These are phyloP conservation scores for Leucophenga varia DNA, from an alignment of 1,140 invertebrate genomes.

Conservation along the genomic window DNA sequence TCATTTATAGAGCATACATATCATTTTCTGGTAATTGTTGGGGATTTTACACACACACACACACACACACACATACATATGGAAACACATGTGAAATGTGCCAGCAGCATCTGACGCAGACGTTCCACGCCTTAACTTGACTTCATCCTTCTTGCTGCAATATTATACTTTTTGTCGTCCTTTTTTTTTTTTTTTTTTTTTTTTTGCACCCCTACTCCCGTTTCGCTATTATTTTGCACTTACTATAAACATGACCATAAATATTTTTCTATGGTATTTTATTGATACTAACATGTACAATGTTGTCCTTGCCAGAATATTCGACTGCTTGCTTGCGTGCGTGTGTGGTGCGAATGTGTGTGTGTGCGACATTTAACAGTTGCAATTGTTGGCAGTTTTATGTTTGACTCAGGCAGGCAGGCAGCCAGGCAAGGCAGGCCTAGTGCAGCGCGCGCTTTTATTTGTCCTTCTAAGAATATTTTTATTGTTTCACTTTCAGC, in stretches of 20 bases:
- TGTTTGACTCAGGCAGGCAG: too few relatives aligned
- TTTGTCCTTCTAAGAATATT: slow-evolving; percentile 2
- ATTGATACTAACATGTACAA: slow-evolving; percentile 48
- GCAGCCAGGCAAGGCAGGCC: too few relatives aligned
- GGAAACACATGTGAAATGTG: too few relatives aligned
- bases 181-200: too few relatives aligned
- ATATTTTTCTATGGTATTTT: slow-evolving; percentile 51
- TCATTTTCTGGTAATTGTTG: slow-evolving; percentile 49
- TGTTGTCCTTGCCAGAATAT: slow-evolving; percentile 10
- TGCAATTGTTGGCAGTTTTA: slow-evolving; percentile 22
- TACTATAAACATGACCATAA: slow-evolving; percentile 54
- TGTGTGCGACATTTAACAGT: slow-evolving; percentile 12
- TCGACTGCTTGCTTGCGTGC: background rate
- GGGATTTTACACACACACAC: slow-evolving; percentile 1
- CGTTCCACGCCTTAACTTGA: background rate
- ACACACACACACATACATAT: too few relatives aligned
- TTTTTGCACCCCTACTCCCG: too few relatives aligned
- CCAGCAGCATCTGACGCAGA: background rate
- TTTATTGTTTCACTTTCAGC: slow-evolving; percentile 10
- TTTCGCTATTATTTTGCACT: slow-evolving; percentile 54
- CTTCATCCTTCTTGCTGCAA: background rate
- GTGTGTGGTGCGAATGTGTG: too few relatives aligned
- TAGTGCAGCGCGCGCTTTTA: slow-evolving; percentile 1
- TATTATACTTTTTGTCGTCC: slow-evolving; percentile 17
- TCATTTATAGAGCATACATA: too few relatives aligned